These are phyloP conservation scores for Linyphia triangularis DNA, from an alignment of 2,888 invertebrate genomes.

Conservation along the genomic window DNA sequence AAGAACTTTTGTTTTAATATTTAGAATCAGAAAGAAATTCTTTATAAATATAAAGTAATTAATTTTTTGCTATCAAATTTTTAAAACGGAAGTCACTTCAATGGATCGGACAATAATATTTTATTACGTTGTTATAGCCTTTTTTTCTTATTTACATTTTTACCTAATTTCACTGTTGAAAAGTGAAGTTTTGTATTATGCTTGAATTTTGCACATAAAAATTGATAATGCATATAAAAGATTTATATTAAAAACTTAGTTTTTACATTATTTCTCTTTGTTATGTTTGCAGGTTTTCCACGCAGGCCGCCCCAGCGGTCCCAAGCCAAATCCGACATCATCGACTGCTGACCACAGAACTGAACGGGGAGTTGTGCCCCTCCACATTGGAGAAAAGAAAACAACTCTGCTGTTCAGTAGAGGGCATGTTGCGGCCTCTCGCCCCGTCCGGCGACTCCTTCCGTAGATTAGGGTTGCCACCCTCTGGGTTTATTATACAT, in stretches of 20 bases:
- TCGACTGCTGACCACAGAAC: conserved; percentile 72
- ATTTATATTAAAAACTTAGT: too few species aligned
- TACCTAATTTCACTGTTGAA: too few species aligned
- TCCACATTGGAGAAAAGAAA: conserved; percentile 70
- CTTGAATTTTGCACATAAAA: too few species aligned
- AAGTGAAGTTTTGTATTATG: too few species aligned
- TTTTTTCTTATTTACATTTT: too few species aligned
- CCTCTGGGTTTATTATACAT: conserved; percentile 40
- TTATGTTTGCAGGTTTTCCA: conserved; percentile 50
- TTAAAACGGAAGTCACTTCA: neutral
- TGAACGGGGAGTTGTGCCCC: neutral
- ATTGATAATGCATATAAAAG: too few species aligned
- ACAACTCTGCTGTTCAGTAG: conserved; percentile 59
- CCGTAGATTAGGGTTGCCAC: conserved; percentile 67
- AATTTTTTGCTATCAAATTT: neutral
- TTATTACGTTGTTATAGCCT: too few species aligned
- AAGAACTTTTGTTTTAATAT: too few species aligned
- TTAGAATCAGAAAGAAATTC: too few species aligned
- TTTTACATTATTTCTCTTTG: too few species aligned
- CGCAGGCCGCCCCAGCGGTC: conserved; percentile 71
- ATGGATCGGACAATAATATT: conserved; percentile 1
- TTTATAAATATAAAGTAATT: neutral
- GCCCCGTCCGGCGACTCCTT: conserved; percentile 74
- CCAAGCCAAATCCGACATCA: conserved; percentile 73
- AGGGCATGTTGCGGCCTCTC: conserved; percentile 43